These are phyloP conservation scores for Drosophila fulvimacula DNA, from an alignment of 2,888 invertebrate genomes.

Conservation along the genomic window DNA sequence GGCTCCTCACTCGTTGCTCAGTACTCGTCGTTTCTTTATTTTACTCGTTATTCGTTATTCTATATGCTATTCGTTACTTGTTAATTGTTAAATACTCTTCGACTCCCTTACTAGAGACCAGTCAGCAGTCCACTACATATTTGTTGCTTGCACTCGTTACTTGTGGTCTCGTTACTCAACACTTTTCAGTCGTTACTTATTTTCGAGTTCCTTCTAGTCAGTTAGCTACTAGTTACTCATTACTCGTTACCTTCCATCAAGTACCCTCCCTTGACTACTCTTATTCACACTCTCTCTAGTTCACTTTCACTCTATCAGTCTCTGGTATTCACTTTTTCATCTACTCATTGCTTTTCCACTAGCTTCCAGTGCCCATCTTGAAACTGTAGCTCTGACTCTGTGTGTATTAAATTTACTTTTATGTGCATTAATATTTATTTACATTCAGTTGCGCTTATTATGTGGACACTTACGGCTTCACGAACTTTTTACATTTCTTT, in stretches of 20 bases:
- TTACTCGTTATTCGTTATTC: background rate
- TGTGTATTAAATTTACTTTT: constrained; percentile 12
- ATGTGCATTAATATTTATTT: constrained; percentile 29
- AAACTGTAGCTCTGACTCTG: background rate
- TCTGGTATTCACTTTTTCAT: background rate
- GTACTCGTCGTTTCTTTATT: too few species aligned
- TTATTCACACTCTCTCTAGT: background rate
- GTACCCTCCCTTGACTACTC: background rate
- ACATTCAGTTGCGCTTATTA: constrained; percentile 16
- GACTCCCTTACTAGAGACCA: background rate
- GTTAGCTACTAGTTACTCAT: too few species aligned
- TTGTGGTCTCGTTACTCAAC: too few species aligned
- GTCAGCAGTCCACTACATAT: too few species aligned
- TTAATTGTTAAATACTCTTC: background rate
- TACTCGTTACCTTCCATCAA: background rate
- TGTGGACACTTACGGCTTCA: constrained; percentile 14
- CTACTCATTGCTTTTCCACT: background rate
- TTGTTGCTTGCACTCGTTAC: background rate
- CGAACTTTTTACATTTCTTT: constrained; percentile 22
- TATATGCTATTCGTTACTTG: background rate
- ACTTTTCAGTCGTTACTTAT: too few species aligned
- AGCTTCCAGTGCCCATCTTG: background rate
- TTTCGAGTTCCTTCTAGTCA: too few species aligned
- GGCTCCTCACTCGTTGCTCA: background rate
- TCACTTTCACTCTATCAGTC: too few species aligned